Conservation (phyloP, 2,888 invertebrate species). For the Oxytorus armatus region DNA sequence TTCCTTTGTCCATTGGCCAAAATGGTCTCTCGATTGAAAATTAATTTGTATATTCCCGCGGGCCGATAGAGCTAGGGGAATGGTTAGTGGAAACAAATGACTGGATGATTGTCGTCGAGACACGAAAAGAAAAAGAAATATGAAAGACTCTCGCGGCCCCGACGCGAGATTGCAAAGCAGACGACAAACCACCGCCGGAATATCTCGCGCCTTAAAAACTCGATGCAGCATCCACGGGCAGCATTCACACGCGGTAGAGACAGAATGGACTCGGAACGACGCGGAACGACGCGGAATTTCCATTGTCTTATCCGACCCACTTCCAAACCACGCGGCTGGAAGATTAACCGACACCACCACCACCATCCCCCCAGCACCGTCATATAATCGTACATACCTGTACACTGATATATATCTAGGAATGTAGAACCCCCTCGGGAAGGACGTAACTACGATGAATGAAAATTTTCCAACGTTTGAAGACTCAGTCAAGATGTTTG, state of each 20-base stretch:
- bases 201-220: constrained; percentile 25
- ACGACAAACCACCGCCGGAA: constrained; percentile 37
- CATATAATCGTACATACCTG: neutral
- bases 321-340: constrained; percentile 76
- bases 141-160: constrained; percentile 55
- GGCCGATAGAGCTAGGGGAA: neutral
- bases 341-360: constrained; percentile 78
- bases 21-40: constrained; percentile 1
- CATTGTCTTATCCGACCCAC: constrained; percentile 79
- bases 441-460: constrained; percentile 72
- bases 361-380: constrained; percentile 64
- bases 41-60: constrained; percentile 7
- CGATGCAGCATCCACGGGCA: constrained; percentile 21
- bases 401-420: neutral
- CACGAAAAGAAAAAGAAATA: constrained; percentile 16
- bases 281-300: constrained; percentile 61
- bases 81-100: constrained; percentile 63
- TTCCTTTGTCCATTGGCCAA: constrained; percentile 1
- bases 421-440: constrained; percentile 10
- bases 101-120: constrained; percentile 53
- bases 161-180: constrained; percentile 69
- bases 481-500: constrained; percentile 69
- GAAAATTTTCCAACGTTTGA: constrained; percentile 77
- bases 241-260: no score
- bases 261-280: constrained; percentile 36